Base-by-base conservation (phyloP, 2,113 vertebrate genomes). In the Oreochromis aureus region DNA sequence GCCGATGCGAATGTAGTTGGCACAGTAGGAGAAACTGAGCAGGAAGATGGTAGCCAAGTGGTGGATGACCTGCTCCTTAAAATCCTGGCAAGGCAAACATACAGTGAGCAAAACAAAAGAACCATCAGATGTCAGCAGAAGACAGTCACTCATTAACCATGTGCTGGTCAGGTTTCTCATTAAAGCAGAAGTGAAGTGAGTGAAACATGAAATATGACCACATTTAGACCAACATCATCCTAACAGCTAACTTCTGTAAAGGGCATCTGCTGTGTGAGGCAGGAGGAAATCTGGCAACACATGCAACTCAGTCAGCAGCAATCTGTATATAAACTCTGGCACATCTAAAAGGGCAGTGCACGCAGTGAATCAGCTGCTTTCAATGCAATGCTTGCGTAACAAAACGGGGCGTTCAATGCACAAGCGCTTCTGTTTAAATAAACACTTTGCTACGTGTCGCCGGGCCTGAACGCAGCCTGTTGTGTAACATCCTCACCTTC, bases 1-100 rank as follows among this genome's bases (percentile, higher is more conserved):
- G 41, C 98, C 98, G 0, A 99, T 94, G 46, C 98, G 97, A 82
- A 99, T 94, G 94, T 98, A 98, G 90, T 98, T 99, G n/a, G 96
- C 86, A 80, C 97, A 97, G 90, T 99, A 99, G 1, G 98, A 99
- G 96, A 98, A 99, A 58, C 90, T 84, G 30, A 99, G 96, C 71
- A 99, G 96, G 92, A 96, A 92, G 84, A 99, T 96, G 69, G 98
- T 97, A 78, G 96, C 97, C 39, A 97, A 95, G 66, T 98, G 98
- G 88, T 98, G 98, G 55, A 98, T 71, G 27, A 98, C 96, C 93
- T 99, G 98, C 79, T 98, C 97, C 87, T 96, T 97, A 84, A 99
- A 98, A 86, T 99, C 98, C 98, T 99, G 80, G 7, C 3, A 78
- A 41, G 85, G 13, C 7, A 88, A 87, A 85, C 10, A 10, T 6